phyloP scores from a whole-genome alignment of 2,113 vertebrate species.

The Aix galericulata region DNA sequence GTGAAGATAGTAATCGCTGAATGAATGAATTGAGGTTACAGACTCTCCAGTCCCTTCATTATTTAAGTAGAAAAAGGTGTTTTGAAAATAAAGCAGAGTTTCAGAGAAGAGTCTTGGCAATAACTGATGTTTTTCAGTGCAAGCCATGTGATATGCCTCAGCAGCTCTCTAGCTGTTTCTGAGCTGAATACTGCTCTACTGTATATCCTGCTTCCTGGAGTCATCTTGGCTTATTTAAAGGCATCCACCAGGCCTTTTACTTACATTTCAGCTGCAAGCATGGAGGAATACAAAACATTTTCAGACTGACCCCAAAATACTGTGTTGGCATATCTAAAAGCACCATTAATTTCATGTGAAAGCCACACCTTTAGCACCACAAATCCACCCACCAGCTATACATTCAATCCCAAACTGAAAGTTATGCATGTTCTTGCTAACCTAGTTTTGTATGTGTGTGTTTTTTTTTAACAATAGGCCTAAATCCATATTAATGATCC shows the following conservation, averaged over 20 bases:
- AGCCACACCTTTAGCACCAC: background rate
- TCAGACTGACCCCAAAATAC: background rate
- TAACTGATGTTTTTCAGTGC: background rate
- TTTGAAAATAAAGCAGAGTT: constrained; percentile 10
- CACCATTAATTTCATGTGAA: background rate
- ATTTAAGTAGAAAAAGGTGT: background rate
- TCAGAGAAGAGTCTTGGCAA: constrained; percentile 11
- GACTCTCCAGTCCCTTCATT: background rate
- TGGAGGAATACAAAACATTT: background rate
- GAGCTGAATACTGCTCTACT: background rate
- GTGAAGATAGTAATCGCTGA: background rate
- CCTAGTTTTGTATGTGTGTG: constrained; percentile 72
- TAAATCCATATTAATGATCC: constrained; percentile 78
- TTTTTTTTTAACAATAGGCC: constrained; percentile 80
- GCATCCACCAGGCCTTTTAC: background rate
- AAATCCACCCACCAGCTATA: background rate
- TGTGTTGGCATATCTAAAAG: background rate
- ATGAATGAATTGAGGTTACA: background rate
- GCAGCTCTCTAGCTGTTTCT: background rate
- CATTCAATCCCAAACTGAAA: constrained; percentile 9
- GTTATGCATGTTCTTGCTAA: constrained; percentile 73
- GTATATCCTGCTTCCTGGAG: background rate
- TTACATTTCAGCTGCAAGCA: background rate
- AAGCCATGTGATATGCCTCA: background rate
- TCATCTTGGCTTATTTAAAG: constrained; percentile 8